Base-by-base conservation (phyloP, 2,113 vertebrate species). In the Corythoichthys intestinalis region DNA sequence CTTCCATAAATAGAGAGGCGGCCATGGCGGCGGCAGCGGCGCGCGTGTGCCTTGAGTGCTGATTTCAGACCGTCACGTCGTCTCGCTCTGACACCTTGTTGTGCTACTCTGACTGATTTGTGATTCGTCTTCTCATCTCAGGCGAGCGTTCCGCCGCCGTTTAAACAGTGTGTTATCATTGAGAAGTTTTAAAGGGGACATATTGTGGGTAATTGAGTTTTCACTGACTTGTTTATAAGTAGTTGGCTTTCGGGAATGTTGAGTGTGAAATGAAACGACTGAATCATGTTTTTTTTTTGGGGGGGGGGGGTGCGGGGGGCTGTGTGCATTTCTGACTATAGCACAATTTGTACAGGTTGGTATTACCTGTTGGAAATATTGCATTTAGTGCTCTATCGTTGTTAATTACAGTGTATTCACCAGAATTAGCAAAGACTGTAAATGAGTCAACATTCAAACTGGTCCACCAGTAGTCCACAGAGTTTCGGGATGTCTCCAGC, bases 1-100 rank as follows among this genome's bases (percentile, higher is more conserved):
- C 75, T 66, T 63, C 73, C 76, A 84, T 84, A 84, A 89, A 89
- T 85, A 83, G 69, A 63, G 65, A 58, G 70, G 61, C 46, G 53
- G 66, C 71, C 65, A 62, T 34, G 38, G 28, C 1, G 53, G 20
- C 10, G 28, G 2, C 12, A 6, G 7, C 62, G 28, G 64, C 49
- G 46, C 59, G 62, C 50, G 73, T 74, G 68, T 50, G 28, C 56
- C 56, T 38, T 69, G 68, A 68, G 69, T 72, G 61, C 65, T 72
- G 78, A 81, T 87, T 77, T 50, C 82, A 80, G 77, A 37, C 41
- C 60, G 81, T 81, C 81, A 79, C 66, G 70, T 78, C 61, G 70
- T 75, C 64, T 71, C 44, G n/a, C 66, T 61, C 64, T 65, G 73
- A 73, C 77, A 67, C 65, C 61, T 62, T 57, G 52, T 78, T 76